Evolutionary conservation across 2,888 invertebrate species (phyloP), one percentile per base, ranked within the genome.

Genomic region (Acanthosoma haemorrhoidale): DNA sequence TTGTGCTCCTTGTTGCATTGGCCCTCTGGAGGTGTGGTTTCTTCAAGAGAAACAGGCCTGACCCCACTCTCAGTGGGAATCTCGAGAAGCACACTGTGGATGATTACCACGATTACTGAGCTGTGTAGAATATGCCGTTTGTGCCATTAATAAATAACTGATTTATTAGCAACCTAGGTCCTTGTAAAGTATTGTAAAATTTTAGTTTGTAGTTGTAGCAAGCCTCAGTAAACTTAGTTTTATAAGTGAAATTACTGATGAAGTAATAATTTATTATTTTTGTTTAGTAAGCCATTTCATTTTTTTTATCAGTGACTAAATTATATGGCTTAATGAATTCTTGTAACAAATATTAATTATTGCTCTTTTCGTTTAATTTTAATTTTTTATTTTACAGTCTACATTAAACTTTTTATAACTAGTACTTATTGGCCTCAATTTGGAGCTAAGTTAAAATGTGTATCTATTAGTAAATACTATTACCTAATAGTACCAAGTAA

Each of bases 31-130:
- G 38, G 67, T 67, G 92, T 68, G 94, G 94, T 66, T 94, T 94
- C 85, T 94, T 94, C 82, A 93, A 92, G 78, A 82, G 92, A 77
- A 87, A 91, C 78, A 84, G 93, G 74, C 91, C 91, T 4, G 92
- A 93, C 80, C 90, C 89, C 1, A 92, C 92, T 15, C 80, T 91
- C 4, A 90, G 90, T 21, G 92, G 91, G 0, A 90, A 90, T 36
- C 80, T 90, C 25, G 89, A 89, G 78, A 90, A 90, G 77, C 88
- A 88, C 77, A 85, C 86, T 76, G 89, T 71, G 16, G 74, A 74
- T 64, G 75, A 75, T 36, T 72, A 71, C 41, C 74, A 74, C 68
- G 75, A 75, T 34, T 75, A 75, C 61, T 75, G 68, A 73, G 9
- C 51, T 51, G 25, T 25, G 51, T 13, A 25, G 25, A 25, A 21